Evolutionary conservation across 2,113 vertebrate genomes (phyloP).

Genomic region (Globicephala melas): DNA sequence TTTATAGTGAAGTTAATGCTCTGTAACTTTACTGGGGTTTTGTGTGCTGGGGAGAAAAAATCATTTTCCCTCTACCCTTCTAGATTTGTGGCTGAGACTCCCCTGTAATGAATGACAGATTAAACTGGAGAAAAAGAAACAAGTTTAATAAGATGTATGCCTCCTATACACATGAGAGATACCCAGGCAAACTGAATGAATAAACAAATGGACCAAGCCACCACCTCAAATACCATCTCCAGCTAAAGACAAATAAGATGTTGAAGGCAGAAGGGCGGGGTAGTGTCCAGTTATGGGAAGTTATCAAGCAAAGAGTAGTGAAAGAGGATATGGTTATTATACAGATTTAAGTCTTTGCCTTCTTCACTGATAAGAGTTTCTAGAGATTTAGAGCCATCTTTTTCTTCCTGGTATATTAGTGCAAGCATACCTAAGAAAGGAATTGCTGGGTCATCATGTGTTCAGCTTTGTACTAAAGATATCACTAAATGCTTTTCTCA

Average conservation of each 20-base stretch:
- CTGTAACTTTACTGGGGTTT: background rate
- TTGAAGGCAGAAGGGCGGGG: background rate
- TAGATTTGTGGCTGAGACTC: background rate
- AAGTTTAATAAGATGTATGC: background rate
- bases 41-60: background rate
- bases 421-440: background rate
- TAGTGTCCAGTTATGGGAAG: background rate
- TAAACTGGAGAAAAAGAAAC: background rate
- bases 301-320: background rate
- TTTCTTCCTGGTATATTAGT: background rate
- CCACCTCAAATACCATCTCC: background rate
- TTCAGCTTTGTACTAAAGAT: background rate
- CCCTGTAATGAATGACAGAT: background rate
- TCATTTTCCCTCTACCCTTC: background rate
- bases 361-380: background rate
- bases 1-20: background rate
- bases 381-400: background rate
- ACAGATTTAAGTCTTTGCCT: background rate
- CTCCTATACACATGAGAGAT: background rate
- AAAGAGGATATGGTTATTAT: background rate
- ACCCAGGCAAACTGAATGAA: background rate
- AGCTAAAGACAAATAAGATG: background rate
- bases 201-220: background rate
- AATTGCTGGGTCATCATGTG: background rate
- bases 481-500: background rate